Conservation (phyloP, 2,888 invertebrate genomes). For the Cephus nigrinus region DNA sequence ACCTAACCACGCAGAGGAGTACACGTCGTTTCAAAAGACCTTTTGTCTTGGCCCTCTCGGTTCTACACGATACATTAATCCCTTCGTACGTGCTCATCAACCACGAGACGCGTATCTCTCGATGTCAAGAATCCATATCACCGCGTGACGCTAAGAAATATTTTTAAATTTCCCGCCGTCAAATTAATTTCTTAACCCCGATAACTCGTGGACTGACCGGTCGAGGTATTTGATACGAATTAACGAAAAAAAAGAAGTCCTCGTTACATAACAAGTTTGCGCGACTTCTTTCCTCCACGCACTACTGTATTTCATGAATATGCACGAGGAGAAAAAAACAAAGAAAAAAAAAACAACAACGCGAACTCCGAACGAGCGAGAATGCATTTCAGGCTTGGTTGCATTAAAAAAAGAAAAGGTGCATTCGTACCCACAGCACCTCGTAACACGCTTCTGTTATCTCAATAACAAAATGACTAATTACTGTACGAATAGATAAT, state of each 20-base stretch:
- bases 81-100: neutral
- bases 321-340: neutral
- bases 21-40: conserved; percentile 41
- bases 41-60: conserved; percentile 12
- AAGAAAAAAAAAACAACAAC: neutral
- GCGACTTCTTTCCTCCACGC: neutral
- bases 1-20: conserved; percentile 35
- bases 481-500: neutral
- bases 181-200: neutral
- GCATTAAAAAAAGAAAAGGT: neutral
- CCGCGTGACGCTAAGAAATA: neutral
- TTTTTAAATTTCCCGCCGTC: neutral
- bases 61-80: neutral
- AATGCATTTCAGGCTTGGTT: neutral
- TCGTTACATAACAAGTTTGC: neutral
- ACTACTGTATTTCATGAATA: neutral
- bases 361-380: neutral
- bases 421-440: neutral
- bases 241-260: neutral
- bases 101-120: neutral
- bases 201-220: neutral
- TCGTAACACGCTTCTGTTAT: neutral
- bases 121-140: neutral
- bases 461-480: neutral
- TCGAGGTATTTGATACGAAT: neutral